Percentiles rank a stretch among this genome's conserved stretches.
These are phyloP conservation scores for Spicauda simplicius DNA, from an alignment of 2,888 invertebrate species.

Conservation along the genomic window DNA sequence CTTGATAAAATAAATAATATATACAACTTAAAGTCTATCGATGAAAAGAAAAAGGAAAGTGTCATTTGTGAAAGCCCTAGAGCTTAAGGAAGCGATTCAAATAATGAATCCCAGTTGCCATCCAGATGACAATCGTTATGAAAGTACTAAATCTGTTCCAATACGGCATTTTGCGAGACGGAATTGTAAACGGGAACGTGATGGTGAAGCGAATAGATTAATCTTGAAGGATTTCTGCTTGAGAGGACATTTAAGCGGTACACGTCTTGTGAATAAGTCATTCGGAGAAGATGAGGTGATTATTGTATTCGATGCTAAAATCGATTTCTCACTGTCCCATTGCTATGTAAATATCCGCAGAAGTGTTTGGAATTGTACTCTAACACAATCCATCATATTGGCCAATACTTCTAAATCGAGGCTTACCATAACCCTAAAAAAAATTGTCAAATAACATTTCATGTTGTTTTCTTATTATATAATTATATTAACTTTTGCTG, in stretches of 20 bases:
- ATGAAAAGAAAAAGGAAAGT: not conserved
- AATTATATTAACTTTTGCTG: too few species aligned
- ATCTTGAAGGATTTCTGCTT: constrained; percentile 12
- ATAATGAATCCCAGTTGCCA: constrained; percentile 15
- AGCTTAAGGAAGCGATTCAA: constrained; percentile 9
- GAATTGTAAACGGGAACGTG: constrained; percentile 19
- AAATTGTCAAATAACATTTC: too few species aligned
- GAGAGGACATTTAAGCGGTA: not conserved
- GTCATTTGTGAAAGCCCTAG: not conserved
- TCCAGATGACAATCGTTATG: constrained; percentile 8
- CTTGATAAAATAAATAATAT: too few species aligned
- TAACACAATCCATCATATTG: too few species aligned
- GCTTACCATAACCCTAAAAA: too few species aligned
- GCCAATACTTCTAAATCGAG: too few species aligned
- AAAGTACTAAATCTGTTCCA: constrained; percentile 12
- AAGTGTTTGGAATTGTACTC: too few species aligned
- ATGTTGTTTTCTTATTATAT: too few species aligned
- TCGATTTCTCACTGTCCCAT: too few species aligned
- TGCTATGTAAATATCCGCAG: too few species aligned
- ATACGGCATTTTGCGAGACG: constrained; percentile 5
- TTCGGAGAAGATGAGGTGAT: not conserved
- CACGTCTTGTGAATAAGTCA: constrained; percentile 1
- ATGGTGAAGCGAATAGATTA: constrained; percentile 13
- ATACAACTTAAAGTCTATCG: not conserved
- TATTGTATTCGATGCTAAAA: not conserved